Percentiles rank a stretch among this genome's conserved stretches.
These are phyloP conservation scores for Cheilosia impressa DNA, from an alignment of 2,888 invertebrate genomes.

Conservation along the genomic window DNA sequence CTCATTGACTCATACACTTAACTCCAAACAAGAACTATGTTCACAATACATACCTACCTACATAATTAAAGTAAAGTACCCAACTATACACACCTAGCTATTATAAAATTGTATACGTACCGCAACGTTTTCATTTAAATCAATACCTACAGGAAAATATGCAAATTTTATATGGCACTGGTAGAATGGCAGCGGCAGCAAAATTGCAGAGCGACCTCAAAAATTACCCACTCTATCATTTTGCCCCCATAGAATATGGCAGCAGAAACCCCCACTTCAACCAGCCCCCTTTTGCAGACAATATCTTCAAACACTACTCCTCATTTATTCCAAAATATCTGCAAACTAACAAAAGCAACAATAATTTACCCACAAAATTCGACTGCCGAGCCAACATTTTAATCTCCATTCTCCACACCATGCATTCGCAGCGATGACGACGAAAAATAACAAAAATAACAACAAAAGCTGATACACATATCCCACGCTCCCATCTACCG, in stretches of 20 bases:
- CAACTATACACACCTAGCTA: not conserved
- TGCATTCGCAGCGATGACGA: not conserved
- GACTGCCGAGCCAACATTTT: slow-evolving; percentile 13
- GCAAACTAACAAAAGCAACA: slow-evolving; percentile 24
- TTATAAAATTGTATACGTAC: slow-evolving; percentile 43
- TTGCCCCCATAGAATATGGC: too few species aligned
- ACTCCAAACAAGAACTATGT: slow-evolving; percentile 13
- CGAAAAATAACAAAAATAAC: slow-evolving; percentile 15
- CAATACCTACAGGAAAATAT: slow-evolving; percentile 54
- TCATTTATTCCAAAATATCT: slow-evolving; percentile 28
- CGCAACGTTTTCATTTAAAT: slow-evolving; percentile 34
- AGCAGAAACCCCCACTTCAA: not conserved
- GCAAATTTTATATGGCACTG: slow-evolving; percentile 25
- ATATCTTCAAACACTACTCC: slow-evolving; percentile 13
- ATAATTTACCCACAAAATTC: slow-evolving; percentile 17
- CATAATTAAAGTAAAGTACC: not conserved
- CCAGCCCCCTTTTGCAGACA: slow-evolving; percentile 13
- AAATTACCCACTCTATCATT: slow-evolving; percentile 44
- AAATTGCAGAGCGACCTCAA: slow-evolving; percentile 48
- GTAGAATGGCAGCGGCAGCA: slow-evolving; percentile 13
- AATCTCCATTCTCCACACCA: slow-evolving; percentile 9
- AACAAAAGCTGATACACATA: not conserved
- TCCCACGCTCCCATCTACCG: slow-evolving; percentile 58
- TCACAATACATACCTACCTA: not conserved
- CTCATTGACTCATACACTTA: slow-evolving; percentile 32